Percentiles rank a stretch among this genome's conserved stretches.
phyloP scores from a whole-genome alignment of 2,113 vertebrate genomes.

The Trochalopteron elliotii region DNA sequence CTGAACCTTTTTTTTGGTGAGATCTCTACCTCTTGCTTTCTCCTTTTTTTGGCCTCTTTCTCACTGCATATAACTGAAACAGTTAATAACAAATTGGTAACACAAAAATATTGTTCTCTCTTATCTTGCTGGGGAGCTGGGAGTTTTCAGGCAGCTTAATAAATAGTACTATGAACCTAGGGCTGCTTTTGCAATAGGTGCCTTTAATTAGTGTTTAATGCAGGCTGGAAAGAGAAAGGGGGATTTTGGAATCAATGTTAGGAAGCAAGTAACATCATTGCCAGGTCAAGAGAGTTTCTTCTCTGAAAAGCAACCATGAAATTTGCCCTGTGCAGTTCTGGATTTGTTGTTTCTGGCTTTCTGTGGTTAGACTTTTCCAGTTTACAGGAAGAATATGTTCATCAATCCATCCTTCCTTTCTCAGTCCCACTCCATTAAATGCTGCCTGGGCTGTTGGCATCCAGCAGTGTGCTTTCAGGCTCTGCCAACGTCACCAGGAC shows the following conservation, averaged over 20 bases:
- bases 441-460: background rate
- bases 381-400: background rate
- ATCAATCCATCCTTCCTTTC: background rate
- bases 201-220: conserved; percentile 13
- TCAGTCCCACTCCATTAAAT: background rate
- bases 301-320: background rate
- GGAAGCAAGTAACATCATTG: background rate
- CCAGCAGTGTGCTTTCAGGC: background rate
- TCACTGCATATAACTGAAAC: background rate
- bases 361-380: background rate
- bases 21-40: background rate
- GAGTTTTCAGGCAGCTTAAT: background rate
- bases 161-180: background rate
- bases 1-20: background rate
- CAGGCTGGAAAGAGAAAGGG: background rate
- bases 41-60: background rate
- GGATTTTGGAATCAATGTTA: background rate
- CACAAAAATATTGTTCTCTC: background rate
- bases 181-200: conserved; percentile 3
- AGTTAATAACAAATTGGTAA: background rate
- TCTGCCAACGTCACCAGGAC: background rate
- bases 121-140: background rate
- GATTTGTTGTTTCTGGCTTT: conserved; percentile 2
- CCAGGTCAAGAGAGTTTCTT: background rate
- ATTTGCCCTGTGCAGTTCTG: background rate